Conservation (phyloP, 2,797 vertebrate genomes). For the Manis pentadactyla region DNA sequence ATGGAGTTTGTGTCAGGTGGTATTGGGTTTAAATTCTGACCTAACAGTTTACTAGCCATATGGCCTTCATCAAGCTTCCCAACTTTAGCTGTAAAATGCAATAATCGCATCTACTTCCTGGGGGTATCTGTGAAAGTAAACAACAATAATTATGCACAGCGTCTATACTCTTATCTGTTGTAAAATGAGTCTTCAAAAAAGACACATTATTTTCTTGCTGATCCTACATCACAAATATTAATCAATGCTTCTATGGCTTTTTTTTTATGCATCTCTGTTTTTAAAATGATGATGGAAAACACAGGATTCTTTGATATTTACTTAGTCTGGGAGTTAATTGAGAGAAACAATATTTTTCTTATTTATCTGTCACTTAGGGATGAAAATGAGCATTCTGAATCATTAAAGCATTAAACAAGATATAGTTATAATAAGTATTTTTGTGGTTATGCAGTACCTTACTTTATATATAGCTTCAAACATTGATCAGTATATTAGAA, state of each 20-base stretch:
- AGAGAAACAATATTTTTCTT: background rate
- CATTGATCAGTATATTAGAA: background rate
- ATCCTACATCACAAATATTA: background rate
- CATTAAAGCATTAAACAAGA: background rate
- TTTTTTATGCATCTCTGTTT: background rate
- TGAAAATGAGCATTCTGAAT: background rate
- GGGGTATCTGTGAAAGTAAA: background rate
- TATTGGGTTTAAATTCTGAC: background rate
- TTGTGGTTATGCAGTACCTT: background rate
- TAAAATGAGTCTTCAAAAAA: background rate
- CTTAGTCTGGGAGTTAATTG: background rate
- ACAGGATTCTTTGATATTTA: background rate
- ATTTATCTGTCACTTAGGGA: background rate
- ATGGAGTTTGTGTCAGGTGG: background rate
- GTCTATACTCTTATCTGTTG: background rate
- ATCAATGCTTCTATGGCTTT: background rate
- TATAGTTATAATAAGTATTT: background rate
- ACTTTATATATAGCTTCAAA: background rate
- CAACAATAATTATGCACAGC: background rate
- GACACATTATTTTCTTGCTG: background rate
- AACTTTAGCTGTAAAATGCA: background rate
- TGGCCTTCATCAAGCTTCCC: background rate
- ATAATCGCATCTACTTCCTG: background rate
- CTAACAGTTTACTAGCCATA: background rate
- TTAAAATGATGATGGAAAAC: background rate